A percentile compares a stretch with the other conserved stretches of the same genome.
These are phyloP conservation scores for Lasioglossum villosulum DNA, from an alignment of 2,888 invertebrate genomes.

Conservation along the genomic window DNA sequence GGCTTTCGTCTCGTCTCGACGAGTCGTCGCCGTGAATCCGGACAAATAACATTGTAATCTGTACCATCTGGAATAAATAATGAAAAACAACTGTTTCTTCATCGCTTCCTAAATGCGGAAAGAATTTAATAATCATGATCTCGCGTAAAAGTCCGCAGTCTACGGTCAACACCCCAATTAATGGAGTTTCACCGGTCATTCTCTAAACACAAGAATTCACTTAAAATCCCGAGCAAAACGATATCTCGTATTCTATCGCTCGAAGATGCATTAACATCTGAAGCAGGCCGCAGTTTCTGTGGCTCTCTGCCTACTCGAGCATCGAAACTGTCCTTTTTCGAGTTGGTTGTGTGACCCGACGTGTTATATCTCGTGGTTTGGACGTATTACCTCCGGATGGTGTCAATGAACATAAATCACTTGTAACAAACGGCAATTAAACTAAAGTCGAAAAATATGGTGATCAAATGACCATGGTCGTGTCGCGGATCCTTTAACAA, in stretches of 20 bases:
- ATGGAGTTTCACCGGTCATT: neutral
- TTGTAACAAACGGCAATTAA: neutral
- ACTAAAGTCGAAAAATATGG: conserved; percentile 8
- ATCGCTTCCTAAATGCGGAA: neutral
- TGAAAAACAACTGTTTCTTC: too few species aligned
- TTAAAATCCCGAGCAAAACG: neutral
- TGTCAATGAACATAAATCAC: neutral
- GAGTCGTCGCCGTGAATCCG: neutral
- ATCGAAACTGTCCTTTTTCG: neutral
- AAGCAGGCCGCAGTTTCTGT: neutral
- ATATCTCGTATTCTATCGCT: too few species aligned
- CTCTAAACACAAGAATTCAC: neutral
- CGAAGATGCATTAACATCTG: neutral
- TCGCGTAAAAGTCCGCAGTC: neutral
- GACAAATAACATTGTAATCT: neutral
- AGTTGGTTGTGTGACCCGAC: neutral
- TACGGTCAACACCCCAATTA: neutral
- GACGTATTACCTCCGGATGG: neutral
- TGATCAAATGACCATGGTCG: neutral
- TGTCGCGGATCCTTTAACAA: neutral
- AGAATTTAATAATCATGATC: neutral
- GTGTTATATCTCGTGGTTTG: neutral
- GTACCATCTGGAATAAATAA: neutral
- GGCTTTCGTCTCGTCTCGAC: neutral
- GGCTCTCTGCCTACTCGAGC: neutral